Evolutionary conservation across 2,797 vertebrate genomes (phyloP).

Genomic region (Zalophus californianus): DNA sequence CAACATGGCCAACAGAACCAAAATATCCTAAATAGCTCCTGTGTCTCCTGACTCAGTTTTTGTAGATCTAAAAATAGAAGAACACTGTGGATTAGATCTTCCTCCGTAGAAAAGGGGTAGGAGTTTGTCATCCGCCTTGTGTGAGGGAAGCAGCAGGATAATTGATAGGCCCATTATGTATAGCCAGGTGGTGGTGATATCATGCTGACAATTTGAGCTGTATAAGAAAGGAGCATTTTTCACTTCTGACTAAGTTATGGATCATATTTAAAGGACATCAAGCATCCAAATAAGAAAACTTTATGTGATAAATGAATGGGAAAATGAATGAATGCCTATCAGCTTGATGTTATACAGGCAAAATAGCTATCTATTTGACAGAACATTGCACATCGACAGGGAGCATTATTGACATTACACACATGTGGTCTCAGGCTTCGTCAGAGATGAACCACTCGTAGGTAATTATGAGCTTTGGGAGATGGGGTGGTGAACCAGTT

Average conservation of each 20-base stretch:
- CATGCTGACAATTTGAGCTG: conserved; percentile 2
- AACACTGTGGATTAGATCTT: not conserved
- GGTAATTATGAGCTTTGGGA: not conserved
- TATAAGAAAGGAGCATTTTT: conserved; percentile 5
- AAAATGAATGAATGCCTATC: not conserved
- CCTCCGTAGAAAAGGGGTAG: conserved; percentile 17
- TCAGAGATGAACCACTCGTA: not conserved
- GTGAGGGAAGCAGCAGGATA: not conserved
- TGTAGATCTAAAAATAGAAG: conserved; percentile 64
- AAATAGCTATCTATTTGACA: not conserved
- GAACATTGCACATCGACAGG: not conserved
- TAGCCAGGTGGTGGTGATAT: not conserved
- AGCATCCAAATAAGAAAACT: conserved; percentile 15
- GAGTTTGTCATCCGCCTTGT: conserved; percentile 29
- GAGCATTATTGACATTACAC: not conserved
- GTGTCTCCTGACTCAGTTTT: not conserved
- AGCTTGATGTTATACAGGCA: not conserved
- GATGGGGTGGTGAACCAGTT: not conserved
- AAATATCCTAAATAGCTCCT: not conserved
- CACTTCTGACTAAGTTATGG: conserved; percentile 28
- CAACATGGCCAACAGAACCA: not conserved
- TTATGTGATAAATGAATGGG: not conserved
- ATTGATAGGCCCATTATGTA: not conserved
- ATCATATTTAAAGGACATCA: conserved; percentile 8
- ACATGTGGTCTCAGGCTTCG: not conserved